A percentile compares a stretch with the other conserved stretches of the same genome.
Evolutionary conservation across 2,113 vertebrate genomes (phyloP).

Genomic region (Periophthalmus modestus): DNA sequence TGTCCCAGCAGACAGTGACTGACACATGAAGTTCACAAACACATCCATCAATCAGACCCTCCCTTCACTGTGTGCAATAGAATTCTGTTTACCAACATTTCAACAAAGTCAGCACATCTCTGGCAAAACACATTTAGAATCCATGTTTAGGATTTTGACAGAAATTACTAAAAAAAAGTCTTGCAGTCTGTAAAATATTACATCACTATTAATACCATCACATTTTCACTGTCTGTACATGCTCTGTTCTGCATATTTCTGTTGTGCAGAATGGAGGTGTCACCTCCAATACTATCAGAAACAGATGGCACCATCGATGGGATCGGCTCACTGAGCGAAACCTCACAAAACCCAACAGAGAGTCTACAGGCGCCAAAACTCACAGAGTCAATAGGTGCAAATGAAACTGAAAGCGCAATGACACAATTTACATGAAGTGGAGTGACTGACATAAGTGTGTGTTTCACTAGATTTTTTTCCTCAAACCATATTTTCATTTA

Average conservation of each 20-base stretch:
- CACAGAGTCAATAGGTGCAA: conserved; percentile 9
- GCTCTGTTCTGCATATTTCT: conserved; percentile 15
- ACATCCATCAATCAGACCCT: conserved; percentile 43
- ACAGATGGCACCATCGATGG: conserved; percentile 52
- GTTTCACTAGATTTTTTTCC: background rate
- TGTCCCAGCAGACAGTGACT: conserved; percentile 35
- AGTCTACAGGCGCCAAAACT: conserved; percentile 31
- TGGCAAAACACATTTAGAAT: conserved; percentile 1
- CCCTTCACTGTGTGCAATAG: conserved; percentile 18
- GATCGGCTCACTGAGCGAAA: conserved; percentile 28
- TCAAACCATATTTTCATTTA: too few relatives aligned
- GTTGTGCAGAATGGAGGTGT: conserved; percentile 63
- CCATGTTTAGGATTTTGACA: background rate
- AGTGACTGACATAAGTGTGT: background rate
- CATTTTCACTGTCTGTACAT: background rate
- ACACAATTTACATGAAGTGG: background rate
- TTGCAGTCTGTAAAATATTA: background rate
- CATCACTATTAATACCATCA: background rate
- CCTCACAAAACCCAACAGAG: conserved; percentile 48
- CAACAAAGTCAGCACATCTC: conserved; percentile 9
- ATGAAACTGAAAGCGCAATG: conserved; percentile 6
- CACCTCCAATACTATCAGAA: conserved; percentile 54
- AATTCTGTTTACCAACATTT: conserved; percentile 7
- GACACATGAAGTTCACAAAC: conserved; percentile 43
- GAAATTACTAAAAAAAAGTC: background rate